phyloP scores from a whole-genome alignment of 1,140 invertebrate genomes.

The Leptopilina clavipes region DNA sequence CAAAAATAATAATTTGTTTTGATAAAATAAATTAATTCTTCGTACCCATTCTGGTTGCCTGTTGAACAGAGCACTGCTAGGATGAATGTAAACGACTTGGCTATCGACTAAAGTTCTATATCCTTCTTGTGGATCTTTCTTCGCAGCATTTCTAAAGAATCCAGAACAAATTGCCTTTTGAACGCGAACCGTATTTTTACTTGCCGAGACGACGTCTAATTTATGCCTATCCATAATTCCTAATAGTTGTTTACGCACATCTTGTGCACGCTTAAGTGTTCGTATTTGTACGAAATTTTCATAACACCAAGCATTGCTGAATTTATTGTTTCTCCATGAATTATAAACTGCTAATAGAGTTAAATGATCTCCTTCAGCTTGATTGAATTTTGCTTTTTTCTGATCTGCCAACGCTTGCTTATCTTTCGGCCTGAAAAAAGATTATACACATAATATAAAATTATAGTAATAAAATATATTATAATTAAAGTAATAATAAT shows the following conservation, averaged over 20 bases:
- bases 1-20: constrained; percentile 23
- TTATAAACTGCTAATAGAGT: constrained; percentile 99
- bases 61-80: constrained; percentile 97
- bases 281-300: constrained; percentile 99
- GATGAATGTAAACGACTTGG: constrained; percentile 99
- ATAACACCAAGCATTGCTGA: constrained; percentile 99
- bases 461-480: not conserved
- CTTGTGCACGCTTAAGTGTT: constrained; percentile 97
- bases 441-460: not conserved
- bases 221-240: constrained; percentile 99
- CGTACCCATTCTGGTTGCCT: constrained; percentile 97
- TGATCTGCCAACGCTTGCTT: constrained; percentile 99
- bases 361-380: constrained; percentile 98
- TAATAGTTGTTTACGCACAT: constrained; percentile 97
- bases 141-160: constrained; percentile 99
- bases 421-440: constrained; percentile 85
- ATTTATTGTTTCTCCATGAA: constrained; percentile 99
- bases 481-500: not conserved
- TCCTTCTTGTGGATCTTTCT: constrained; percentile 99
- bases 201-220: constrained; percentile 96
- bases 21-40: constrained; percentile 43
- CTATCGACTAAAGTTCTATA: constrained; percentile 98
- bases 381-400: constrained; percentile 99
- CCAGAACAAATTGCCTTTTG: constrained; percentile 99
- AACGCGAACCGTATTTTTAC: constrained; percentile 94